Evolutionary conservation across 2,113 vertebrate species (phyloP).

Genomic region (Ahaetulla prasina): DNA sequence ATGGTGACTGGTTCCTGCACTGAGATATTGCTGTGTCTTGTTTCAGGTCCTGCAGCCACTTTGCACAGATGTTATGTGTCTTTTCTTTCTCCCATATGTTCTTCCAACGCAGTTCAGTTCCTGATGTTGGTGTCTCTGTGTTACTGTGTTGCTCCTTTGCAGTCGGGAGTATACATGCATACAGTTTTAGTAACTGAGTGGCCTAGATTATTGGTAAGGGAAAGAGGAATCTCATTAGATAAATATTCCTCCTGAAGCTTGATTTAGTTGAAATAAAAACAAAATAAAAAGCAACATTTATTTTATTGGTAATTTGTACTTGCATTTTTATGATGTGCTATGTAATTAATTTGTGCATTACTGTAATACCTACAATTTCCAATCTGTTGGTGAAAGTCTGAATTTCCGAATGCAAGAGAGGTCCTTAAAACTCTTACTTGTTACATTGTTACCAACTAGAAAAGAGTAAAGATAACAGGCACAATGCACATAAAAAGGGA

Average conservation of each 20-base stretch:
- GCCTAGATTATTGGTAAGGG: constrained; percentile 7
- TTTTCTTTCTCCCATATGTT: background rate
- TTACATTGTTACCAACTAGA: background rate
- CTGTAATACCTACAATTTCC: background rate
- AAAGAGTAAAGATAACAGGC: background rate
- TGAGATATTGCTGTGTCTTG: background rate
- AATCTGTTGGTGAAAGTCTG: background rate
- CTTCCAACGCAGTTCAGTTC: background rate
- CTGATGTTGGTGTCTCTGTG: background rate
- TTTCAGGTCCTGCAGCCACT: background rate
- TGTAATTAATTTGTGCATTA: background rate
- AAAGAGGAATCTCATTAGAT: background rate
- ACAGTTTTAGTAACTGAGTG: background rate
- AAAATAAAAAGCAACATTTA: background rate
- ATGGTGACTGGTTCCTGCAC: background rate
- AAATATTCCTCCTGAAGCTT: background rate
- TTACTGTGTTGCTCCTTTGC: background rate
- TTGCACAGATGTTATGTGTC: background rate
- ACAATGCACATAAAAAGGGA: background rate
- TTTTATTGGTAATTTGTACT: background rate
- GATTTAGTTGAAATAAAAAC: background rate
- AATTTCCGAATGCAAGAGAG: background rate
- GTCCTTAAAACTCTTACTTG: background rate
- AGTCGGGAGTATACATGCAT: background rate
- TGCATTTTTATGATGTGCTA: background rate